phyloP scores from a whole-genome alignment of 1,140 invertebrate species.

The Delia radicum region DNA sequence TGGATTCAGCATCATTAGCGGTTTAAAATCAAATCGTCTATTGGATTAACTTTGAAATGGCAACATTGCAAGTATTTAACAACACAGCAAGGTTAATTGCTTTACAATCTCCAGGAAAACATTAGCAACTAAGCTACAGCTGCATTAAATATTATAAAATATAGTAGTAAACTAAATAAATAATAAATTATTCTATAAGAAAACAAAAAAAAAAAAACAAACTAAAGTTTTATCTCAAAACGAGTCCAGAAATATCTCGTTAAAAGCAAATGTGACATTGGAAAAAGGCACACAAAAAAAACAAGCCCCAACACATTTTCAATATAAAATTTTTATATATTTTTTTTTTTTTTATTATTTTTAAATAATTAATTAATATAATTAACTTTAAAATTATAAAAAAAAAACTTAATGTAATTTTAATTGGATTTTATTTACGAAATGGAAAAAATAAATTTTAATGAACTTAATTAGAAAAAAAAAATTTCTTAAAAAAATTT shows the following conservation, averaged over 20 bases:
- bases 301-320: too few species aligned
- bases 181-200: not conserved
- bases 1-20: too few species aligned
- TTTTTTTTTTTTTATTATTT: not conserved
- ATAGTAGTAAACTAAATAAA: not conserved
- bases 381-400: not conserved
- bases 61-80: too few species aligned
- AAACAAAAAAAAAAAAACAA: not conserved
- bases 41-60: too few species aligned
- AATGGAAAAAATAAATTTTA: not conserved
- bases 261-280: not conserved
- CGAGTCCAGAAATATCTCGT: not conserved
- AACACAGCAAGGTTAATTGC: not conserved
- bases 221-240: not conserved
- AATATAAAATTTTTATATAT: too few species aligned
- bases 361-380: not conserved
- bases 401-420: not conserved
- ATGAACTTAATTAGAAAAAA: not conserved
- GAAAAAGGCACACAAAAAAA: not conserved
- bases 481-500: slow-evolving; percentile 1
- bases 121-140: not conserved
- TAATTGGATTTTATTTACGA: not conserved
- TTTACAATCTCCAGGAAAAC: slow-evolving; percentile 5
- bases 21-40: too few species aligned
- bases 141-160: not conserved